phyloP scores from a whole-genome alignment of 2,888 invertebrate species.

The Luffia ferchaultella region DNA sequence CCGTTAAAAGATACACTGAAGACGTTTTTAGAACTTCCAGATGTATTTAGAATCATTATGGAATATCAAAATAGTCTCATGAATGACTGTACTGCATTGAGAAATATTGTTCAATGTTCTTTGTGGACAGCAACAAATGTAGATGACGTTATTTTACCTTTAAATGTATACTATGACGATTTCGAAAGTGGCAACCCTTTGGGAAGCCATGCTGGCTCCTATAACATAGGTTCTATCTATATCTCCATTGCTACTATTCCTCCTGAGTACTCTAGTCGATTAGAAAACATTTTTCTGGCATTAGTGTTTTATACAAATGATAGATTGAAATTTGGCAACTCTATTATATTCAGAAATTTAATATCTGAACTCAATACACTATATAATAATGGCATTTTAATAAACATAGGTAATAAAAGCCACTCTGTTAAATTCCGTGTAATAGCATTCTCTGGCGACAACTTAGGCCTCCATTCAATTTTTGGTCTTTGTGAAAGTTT shows the following conservation, averaged over 20 bases:
- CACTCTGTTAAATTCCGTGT: constrained; percentile 13
- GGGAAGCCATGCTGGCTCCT: constrained; percentile 18
- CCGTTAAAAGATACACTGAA: neutral
- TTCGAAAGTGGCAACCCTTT: constrained; percentile 22
- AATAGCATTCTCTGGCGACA: constrained; percentile 20
- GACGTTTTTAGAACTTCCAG: neutral
- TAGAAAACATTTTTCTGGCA: constrained; percentile 16
- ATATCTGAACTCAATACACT: constrained; percentile 15
- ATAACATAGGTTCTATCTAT: constrained; percentile 22
- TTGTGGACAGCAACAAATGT: constrained; percentile 11
- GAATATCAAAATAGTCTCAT: neutral
- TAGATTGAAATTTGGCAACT: constrained; percentile 14
- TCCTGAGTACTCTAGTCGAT: constrained; percentile 13
- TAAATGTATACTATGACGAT: constrained; percentile 20
- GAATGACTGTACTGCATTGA: constrained; percentile 2
- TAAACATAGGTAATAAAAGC: constrained; percentile 1
- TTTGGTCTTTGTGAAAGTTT: constrained; percentile 21
- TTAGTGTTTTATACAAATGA: constrained; percentile 14
- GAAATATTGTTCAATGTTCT: constrained; percentile 10
- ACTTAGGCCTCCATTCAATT: constrained; percentile 20
- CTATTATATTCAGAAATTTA: constrained; percentile 10
- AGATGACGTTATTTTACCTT: constrained; percentile 12
- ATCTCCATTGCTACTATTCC: constrained; percentile 17
- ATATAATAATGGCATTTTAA: constrained; percentile 5
- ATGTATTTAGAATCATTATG: neutral